Base-by-base conservation (phyloP, 2,797 vertebrate genomes). In the Danio aesculapii region DNA sequence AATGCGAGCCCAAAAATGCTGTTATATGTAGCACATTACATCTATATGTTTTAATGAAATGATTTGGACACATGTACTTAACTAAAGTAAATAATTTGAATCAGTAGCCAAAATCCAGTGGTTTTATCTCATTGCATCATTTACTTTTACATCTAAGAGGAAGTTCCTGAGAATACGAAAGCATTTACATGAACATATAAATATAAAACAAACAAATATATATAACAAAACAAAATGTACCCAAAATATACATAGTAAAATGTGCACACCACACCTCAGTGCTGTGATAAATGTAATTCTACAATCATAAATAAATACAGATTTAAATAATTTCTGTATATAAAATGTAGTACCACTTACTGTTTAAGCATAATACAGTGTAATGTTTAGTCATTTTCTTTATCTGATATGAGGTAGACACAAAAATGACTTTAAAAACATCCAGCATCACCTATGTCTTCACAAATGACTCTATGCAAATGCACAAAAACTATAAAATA, bases 261-360 rank as follows among this genome's bases (percentile, higher is more conserved):
- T 76, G 61, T 52, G 59, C 50, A 79, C 68, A 61, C 47, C 68
- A 79, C 30, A 72, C 14, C 10, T 72, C 59, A 39, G 41, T 79
- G 49, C 59, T 11, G 9, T 10, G 53, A 80, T 64, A 47, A 72
- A 73, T 57, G 69, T 21, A 57, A 52, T n/a, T 67, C 17, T 47
- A 41, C 13, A 47, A 69, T 55, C 49, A 75, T 55, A 62, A 84
- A 84, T 84, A 82, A 83, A 86, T 79, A 83, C 61, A 86, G 17
- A 11, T 53, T 53, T 53, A 53, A 53, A 53, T 53, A 13, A 11
- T 69, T 58, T 41, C 14, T 30, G 47, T 63, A 66, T 72, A 39
- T 30, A 81, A 75, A 16, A 75, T 1, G 19, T n/a, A 68, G 55
- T 74, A 84, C 74, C 69, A 17, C 39, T 5, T 53, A 8, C 11